phyloP scores from a whole-genome alignment of 2,113 vertebrate species.

The Acanthochromis polyacanthus region DNA sequence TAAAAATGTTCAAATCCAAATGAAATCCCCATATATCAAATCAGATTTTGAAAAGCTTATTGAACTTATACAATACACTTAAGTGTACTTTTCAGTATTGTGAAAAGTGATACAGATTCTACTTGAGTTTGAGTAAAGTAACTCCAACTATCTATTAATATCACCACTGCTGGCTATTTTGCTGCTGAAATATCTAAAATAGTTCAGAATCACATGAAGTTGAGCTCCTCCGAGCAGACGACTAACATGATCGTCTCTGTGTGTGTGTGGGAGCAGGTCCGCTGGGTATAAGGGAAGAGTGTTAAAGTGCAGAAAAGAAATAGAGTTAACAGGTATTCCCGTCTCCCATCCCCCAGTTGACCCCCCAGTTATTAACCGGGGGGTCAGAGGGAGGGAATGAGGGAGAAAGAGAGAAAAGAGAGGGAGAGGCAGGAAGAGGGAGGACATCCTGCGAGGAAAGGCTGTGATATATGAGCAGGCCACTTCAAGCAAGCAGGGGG shows the following conservation, averaged over 20 bases:
- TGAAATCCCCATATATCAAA: not conserved
- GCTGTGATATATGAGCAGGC: slow-evolving; percentile 81
- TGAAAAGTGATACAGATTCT: not conserved
- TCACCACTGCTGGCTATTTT: not conserved
- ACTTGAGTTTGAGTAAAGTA: not conserved
- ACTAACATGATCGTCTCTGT: slow-evolving; percentile 6
- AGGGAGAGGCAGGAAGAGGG: slow-evolving; percentile 77
- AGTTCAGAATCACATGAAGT: slow-evolving; percentile 1
- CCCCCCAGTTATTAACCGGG: slow-evolving; percentile 33
- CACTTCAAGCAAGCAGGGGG: slow-evolving; percentile 77
- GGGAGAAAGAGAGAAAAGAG: slow-evolving; percentile 33
- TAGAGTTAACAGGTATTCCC: slow-evolving; percentile 74
- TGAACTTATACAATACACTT: no score
- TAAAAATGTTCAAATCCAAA: not conserved
- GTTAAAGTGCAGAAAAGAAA: slow-evolving; percentile 74
- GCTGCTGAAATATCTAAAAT: not conserved
- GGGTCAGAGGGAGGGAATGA: slow-evolving; percentile 46
- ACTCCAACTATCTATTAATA: not conserved
- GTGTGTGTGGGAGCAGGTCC: slow-evolving; percentile 50
- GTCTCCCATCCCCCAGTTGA: slow-evolving; percentile 20
- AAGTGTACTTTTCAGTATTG: not conserved
- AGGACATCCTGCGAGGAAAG: slow-evolving; percentile 80
- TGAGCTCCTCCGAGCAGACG: slow-evolving; percentile 7
- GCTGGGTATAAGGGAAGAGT: slow-evolving; percentile 46
- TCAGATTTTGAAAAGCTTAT: not conserved